Evolutionary conservation across 1,140 invertebrate species (phyloP).

Genomic region (Chlorops oryzae): DNA sequence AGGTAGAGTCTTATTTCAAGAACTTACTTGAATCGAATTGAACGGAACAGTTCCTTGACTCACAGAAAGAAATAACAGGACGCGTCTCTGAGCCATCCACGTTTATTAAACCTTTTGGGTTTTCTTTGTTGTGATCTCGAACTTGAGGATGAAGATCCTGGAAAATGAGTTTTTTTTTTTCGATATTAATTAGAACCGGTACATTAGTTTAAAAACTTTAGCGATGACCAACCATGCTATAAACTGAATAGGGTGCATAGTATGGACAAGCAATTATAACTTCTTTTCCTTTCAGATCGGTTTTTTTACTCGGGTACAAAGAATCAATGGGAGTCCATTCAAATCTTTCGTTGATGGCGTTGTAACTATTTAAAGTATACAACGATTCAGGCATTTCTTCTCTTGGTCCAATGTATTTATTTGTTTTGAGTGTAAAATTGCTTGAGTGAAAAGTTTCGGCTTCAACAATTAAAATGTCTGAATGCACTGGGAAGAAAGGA

Average conservation of each 20-base stretch:
- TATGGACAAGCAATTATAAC: slow-evolving; percentile 30
- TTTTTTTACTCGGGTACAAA: slow-evolving; percentile 20
- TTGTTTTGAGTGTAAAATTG: slow-evolving; percentile 31
- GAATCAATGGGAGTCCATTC: slow-evolving; percentile 2
- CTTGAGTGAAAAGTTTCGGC: slow-evolving; percentile 21
- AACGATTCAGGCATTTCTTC: slow-evolving; percentile 13
- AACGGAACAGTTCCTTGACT: slow-evolving; percentile 30
- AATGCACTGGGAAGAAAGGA: slow-evolving; percentile 29
- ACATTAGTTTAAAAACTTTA: no score
- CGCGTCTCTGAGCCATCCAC: slow-evolving; percentile 35
- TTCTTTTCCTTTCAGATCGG: slow-evolving; percentile 32
- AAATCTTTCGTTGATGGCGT: slow-evolving; percentile 15
- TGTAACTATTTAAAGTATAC: slow-evolving; percentile 18
- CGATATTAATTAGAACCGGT: no score
- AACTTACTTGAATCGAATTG: slow-evolving; percentile 31
- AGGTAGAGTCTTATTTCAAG: no score
- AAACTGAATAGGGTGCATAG: slow-evolving; percentile 34
- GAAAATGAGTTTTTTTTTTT: no score
- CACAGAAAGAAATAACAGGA: slow-evolving; percentile 28
- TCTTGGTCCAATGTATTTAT: slow-evolving; percentile 29
- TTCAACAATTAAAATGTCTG: slow-evolving; percentile 26
- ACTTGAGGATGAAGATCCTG: no score
- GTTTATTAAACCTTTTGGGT: slow-evolving; percentile 1
- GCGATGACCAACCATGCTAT: slow-evolving; percentile 27
- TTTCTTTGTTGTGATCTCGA: slow-evolving; percentile 17